Conservation (phyloP, 2,888 invertebrate genomes). For the Dione juno region DNA sequence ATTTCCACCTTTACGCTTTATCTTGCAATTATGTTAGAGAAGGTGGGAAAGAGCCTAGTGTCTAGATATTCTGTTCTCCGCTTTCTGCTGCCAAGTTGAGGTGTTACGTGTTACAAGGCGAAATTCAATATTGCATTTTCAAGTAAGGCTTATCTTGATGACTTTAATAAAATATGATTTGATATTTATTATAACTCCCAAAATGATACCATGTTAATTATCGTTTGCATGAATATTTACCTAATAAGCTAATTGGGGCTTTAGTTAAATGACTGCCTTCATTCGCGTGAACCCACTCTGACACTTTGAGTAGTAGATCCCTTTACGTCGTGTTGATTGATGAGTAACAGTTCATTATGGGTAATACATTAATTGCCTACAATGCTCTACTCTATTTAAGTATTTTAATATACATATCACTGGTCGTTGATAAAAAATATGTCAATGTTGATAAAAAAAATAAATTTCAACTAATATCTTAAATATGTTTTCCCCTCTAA, state of each 20-base stretch:
- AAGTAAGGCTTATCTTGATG: too few species aligned
- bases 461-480: not conserved
- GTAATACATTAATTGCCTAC: slow-evolving; percentile 14
- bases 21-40: too few species aligned
- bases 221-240: slow-evolving; percentile 1
- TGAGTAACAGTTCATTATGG: slow-evolving; percentile 40
- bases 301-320: slow-evolving; percentile 37
- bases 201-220: slow-evolving; percentile 15
- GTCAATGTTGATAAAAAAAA: not conserved
- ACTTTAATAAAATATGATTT: too few species aligned
- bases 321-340: slow-evolving; percentile 40
- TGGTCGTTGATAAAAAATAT: not conserved
- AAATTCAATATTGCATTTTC: too few species aligned
- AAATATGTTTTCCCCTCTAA: not conserved
- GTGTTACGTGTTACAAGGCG: too few species aligned
- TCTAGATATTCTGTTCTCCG: too few species aligned
- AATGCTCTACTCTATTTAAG: not conserved
- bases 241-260: slow-evolving; percentile 17
- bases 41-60: too few species aligned
- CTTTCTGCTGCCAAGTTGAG: too few species aligned
- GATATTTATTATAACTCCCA: not conserved
- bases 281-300: slow-evolving; percentile 29
- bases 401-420: not conserved
- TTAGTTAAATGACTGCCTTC: slow-evolving; percentile 32
- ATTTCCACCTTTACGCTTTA: too few species aligned